Percentiles rank a stretch among this genome's conserved stretches.
Conservation (phyloP, 2,113 vertebrate genomes). For the Otus sunia region DNA sequence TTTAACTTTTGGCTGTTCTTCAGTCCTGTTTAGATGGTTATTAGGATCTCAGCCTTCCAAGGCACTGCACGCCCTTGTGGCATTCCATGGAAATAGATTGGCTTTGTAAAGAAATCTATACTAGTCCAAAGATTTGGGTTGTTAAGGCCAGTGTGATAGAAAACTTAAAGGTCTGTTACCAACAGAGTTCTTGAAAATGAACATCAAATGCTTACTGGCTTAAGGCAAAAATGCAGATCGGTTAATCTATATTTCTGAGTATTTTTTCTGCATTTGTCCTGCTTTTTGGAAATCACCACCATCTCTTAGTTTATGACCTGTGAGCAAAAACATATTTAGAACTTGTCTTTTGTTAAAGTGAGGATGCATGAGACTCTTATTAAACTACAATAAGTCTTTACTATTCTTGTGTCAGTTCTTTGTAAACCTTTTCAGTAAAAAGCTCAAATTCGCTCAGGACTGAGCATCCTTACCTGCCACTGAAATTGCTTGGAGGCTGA, state of each 20-base stretch:
- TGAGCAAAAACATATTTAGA: neutral
- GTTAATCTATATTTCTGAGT: neutral
- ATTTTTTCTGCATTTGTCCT: neutral
- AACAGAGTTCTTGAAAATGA: neutral
- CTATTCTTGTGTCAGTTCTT: conserved; percentile 46
- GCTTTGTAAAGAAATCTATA: neutral
- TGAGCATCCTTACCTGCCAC: conserved; percentile 45
- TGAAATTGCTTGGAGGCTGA: conserved; percentile 25
- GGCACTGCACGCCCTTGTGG: neutral
- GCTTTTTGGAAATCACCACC: neutral
- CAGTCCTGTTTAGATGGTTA: neutral
- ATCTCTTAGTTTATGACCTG: neutral
- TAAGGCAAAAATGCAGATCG: neutral
- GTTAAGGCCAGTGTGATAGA: neutral
- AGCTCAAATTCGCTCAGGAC: neutral
- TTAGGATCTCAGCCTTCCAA: neutral
- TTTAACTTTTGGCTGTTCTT: neutral
- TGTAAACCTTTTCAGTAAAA: conserved; percentile 50
- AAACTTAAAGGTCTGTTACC: neutral
- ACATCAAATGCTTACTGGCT: neutral
- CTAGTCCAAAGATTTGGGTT: neutral
- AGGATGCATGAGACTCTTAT: conserved; percentile 60
- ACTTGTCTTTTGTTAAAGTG: neutral
- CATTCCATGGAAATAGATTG: neutral
- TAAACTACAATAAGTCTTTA: conserved; percentile 46